Evolutionary conservation across 1,140 invertebrate species (phyloP).

Genomic region (Anoplolepis gracilipes): DNA sequence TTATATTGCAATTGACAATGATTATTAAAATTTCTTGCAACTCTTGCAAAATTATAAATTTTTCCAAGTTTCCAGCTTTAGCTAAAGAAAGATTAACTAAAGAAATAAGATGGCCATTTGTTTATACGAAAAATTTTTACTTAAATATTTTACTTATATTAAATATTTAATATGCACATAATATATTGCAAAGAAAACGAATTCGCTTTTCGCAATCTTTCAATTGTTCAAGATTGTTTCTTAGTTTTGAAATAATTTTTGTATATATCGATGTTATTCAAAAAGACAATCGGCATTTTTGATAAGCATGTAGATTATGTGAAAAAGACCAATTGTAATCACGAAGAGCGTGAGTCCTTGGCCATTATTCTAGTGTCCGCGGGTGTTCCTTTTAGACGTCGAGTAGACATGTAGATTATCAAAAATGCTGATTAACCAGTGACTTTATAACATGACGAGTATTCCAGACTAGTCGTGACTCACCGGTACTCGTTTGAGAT

Average conservation of each 20-base stretch:
- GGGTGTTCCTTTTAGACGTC: background rate
- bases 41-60: background rate
- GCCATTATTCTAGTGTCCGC: background rate
- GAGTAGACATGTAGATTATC: background rate
- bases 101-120: too few species aligned
- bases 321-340: too few species aligned
- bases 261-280: too few species aligned
- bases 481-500: background rate
- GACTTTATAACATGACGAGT: background rate
- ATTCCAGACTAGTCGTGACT: background rate
- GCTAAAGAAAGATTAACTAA: conserved; percentile 20
- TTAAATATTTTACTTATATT: too few species aligned
- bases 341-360: background rate
- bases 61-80: background rate
- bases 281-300: background rate
- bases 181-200: background rate
- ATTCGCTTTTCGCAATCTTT: too few species aligned
- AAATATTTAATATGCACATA: background rate
- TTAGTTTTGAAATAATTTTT: too few species aligned
- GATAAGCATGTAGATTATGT: too few species aligned
- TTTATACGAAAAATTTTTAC: conserved; percentile 18
- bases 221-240: too few species aligned
- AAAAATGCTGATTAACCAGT: conserved; percentile 20
- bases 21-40: background rate
- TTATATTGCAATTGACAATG: background rate